Base-by-base conservation (phyloP, 2,113 vertebrate species). In the Loxodonta africana region DNA sequence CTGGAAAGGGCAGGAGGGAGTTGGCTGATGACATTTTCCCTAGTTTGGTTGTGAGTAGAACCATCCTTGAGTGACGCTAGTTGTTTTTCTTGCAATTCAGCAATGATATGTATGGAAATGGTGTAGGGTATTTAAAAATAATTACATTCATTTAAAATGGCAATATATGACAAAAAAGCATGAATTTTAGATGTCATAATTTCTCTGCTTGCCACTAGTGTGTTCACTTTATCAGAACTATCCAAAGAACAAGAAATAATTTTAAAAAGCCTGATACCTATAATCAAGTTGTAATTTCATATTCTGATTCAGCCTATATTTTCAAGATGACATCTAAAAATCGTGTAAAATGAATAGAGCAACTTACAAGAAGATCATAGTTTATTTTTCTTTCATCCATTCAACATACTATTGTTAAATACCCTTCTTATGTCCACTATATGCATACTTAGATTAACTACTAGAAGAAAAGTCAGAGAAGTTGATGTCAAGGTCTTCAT, bases 141-240 rank as follows among this genome's bases (percentile, higher is more conserved):
- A 97, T 95, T 97, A 63, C 37, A 80, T 97, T 94, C 67, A 89
- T 90, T 97, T 83, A 94, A 97, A 97, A 95, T 81, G 63, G 60
- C 78, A 97, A 96, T 97, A 96, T 97, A 81, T 97, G 92, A 96
- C 82, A 97, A 96, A 97, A 95, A 57, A 57, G 15, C 11, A 95
- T 96, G 26, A 94, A 97, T 97, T 97, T 97, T 93, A 57, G 74
- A 92, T 97, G n/a, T 92, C 51, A 88, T 94, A 87, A 85, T 95
- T 95, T 97, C 95, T 97, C 91, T 96, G 60, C 69, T 65, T 95
- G 44, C 44, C 83, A 91, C 37, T 44, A 93, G 57, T 28, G 33
- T 95, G 97, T 97, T 94, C 63, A 90, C 78, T 93, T 62, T 91
- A 80, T 95, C 83, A 94, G 73, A 33, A 95, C 77, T 96, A 80